phyloP scores from a whole-genome alignment of 2,113 vertebrate genomes.

The Phasianus colchicus region DNA sequence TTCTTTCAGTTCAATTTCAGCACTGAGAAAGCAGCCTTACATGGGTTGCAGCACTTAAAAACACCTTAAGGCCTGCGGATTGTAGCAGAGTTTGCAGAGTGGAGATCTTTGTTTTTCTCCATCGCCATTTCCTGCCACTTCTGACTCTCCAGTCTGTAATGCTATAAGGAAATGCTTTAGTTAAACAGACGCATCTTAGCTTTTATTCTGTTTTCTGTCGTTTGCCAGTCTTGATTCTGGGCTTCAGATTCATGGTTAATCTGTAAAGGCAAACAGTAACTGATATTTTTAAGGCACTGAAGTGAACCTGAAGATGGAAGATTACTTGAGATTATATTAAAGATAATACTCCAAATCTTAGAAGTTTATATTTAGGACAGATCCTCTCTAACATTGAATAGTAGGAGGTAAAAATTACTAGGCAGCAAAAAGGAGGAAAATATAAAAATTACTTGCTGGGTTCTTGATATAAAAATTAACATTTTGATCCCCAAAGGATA shows the following conservation, averaged over 20 bases:
- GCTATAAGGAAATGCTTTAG: not conserved
- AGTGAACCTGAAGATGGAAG: not conserved
- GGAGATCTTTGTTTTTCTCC: not conserved
- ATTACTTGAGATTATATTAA: not conserved
- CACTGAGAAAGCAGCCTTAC: not conserved
- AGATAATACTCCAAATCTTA: not conserved
- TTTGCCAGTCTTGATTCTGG: not conserved
- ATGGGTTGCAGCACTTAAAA: not conserved
- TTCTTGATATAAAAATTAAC: not conserved
- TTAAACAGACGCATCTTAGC: not conserved
- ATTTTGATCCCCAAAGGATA: not conserved
- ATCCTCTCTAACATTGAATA: not conserved
- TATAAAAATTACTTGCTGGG: not conserved
- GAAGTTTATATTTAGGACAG: not conserved
- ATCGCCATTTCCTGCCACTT: not conserved
- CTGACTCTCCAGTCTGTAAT: not conserved
- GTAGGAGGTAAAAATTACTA: not conserved
- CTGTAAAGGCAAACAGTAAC: not conserved
- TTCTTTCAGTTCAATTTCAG: not conserved
- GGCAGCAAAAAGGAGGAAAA: not conserved
- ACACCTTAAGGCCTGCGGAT: not conserved
- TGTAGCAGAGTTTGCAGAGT: not conserved
- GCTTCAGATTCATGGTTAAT: not conserved
- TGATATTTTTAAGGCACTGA: not conserved
- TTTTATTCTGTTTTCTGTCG: constrained; percentile 15